Percentiles rank a stretch among this genome's conserved stretches.
Evolutionary conservation across 2,888 invertebrate genomes (phyloP).

Genomic region (Phalera bucephala): DNA sequence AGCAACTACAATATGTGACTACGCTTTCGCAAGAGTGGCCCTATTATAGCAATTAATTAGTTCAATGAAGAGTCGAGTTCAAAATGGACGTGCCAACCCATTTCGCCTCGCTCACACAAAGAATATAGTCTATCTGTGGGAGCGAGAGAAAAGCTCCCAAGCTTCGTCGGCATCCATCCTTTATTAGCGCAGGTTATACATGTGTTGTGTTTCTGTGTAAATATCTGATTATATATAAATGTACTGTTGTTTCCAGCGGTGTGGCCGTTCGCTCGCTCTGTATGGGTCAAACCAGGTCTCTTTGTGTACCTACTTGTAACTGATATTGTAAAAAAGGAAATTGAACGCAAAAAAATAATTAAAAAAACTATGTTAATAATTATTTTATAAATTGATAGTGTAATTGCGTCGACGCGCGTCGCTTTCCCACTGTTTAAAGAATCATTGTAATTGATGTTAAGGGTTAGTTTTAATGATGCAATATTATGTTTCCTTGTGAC

Average conservation of each 20-base stretch:
- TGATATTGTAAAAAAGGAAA: slow-evolving; percentile 29
- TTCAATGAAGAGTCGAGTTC: too few species aligned
- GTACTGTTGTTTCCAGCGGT: too few species aligned
- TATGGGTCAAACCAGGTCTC: slow-evolving; percentile 1
- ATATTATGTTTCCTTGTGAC: slow-evolving; percentile 25
- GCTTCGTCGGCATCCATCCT: too few species aligned
- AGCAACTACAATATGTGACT: too few species aligned
- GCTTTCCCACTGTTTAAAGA: slow-evolving; percentile 8
- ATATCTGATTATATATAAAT: neutral
- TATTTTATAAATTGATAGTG: slow-evolving; percentile 53
- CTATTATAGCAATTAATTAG: too few species aligned
- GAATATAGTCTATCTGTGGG: too few species aligned
- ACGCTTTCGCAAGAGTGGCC: too few species aligned
- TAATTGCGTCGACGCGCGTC: slow-evolving; percentile 27
- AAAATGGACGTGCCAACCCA: too few species aligned
- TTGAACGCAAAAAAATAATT: slow-evolving; percentile 20
- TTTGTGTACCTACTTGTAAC: neutral
- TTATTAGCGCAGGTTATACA: neutral
- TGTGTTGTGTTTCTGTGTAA: neutral
- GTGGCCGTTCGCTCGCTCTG: neutral
- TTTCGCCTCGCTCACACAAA: too few species aligned
- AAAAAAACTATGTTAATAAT: slow-evolving; percentile 48
- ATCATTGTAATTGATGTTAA: slow-evolving; percentile 10
- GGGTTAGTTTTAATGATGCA: slow-evolving; percentile 26
- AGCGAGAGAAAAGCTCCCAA: too few species aligned